Evolutionary conservation across 2,113 vertebrate genomes (phyloP).

Genomic region (Cricetomys ansorgei): DNA sequence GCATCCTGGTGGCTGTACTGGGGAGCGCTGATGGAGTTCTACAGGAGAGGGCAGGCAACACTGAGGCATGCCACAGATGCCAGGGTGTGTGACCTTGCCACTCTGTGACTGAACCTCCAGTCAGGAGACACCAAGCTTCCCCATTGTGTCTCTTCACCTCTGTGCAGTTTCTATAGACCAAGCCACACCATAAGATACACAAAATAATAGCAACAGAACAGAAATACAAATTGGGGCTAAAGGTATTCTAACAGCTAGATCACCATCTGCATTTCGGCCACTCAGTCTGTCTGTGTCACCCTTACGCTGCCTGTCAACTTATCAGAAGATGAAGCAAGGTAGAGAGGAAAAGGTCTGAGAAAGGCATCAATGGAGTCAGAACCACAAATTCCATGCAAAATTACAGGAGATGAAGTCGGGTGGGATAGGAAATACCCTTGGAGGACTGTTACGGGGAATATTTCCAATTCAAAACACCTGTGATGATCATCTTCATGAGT

Average conservation of each 20-base stretch:
- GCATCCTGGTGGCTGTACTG: background rate
- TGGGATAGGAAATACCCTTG: slow-evolving; percentile 27
- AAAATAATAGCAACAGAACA: background rate
- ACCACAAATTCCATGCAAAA: background rate
- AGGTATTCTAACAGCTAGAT: background rate
- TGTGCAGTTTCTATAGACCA: background rate
- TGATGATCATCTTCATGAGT: slow-evolving; percentile 4
- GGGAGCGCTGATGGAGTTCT: background rate
- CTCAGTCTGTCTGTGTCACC: background rate
- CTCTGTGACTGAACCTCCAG: background rate
- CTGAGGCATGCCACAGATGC: background rate
- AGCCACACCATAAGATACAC: background rate
- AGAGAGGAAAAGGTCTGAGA: background rate
- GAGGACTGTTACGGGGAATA: slow-evolving; percentile 38
- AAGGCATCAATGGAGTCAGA: background rate
- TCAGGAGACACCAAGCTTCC: background rate
- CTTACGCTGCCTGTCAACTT: background rate
- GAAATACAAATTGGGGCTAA: background rate
- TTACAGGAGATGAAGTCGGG: background rate
- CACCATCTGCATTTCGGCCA: background rate
- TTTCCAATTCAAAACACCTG: slow-evolving; percentile 51
- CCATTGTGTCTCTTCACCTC: background rate
- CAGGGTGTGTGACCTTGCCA: rapidly evolving
- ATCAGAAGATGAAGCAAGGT: background rate
- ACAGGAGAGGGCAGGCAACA: background rate